Base-by-base conservation (phyloP, 2,888 invertebrate genomes). In the Cyaniris semiargus region DNA sequence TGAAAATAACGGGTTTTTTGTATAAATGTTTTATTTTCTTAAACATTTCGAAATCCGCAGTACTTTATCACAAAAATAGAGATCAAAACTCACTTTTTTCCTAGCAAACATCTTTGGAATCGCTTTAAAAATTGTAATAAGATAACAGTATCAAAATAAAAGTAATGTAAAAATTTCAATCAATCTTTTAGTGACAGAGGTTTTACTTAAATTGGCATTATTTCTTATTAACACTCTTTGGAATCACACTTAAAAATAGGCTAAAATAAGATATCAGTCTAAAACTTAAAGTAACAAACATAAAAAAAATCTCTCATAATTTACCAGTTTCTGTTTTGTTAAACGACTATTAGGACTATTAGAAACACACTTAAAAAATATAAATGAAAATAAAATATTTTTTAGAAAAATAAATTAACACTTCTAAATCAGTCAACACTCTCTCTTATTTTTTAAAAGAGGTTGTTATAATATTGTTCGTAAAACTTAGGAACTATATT, bases 1-100 rank as follows among this genome's bases (percentile, higher is more conserved):
- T 74, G 27, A 74, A 74, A 74, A 23, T 74, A 74, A 21, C 74
- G 48, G 48, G 23, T 74, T 74, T 74, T 44, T 74, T 74, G 44
- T 74, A 74, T 48, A 74, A 23, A 70, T 15, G 74, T 44, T 74
- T 74, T 74, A 74, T 74, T 74, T 74, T 74, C 74, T 74, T 48
- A 74, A 48, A 74, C 48, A 48, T 48, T 48, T 48, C 48, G 48
- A 48, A 48, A 48, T 48, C 48, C 48, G 48, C 48, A 48, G 48
- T 48, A 48, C 48, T 48, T 48, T 48, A 48, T 48, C 48, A 48
- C 48, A 48, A 48, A 48, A 48, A 48, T 13, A 48, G 48, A 48
- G 48, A 48, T 48, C 48, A 48, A 48, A 48, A 48, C 13, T 48
- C 48, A 48, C 48, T 48, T 48, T 48, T 48, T 48, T 48, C 48